Conservation (phyloP, 2,797 vertebrate species). For the Microctenopoma steveboyesi region DNA sequence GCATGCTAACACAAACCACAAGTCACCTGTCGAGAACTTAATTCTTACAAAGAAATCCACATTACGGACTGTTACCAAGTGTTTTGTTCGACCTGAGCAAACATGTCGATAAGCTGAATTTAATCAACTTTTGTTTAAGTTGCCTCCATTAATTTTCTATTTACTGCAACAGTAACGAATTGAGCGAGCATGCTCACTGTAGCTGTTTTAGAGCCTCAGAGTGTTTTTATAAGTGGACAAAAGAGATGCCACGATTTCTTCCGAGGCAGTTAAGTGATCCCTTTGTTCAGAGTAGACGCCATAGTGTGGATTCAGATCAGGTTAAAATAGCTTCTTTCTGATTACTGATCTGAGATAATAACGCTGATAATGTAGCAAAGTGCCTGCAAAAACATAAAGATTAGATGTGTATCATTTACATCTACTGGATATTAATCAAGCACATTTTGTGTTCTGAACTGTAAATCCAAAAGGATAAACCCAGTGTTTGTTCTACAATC, state of each 20-base stretch:
- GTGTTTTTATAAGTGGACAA: conserved; percentile 58
- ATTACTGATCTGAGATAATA: conserved; percentile 8
- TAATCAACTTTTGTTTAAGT: conserved; percentile 50
- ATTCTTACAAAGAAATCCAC: conserved; percentile 53
- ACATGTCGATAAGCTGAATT: conserved; percentile 27
- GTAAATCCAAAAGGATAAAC: no score
- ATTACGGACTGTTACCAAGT: conserved; percentile 57
- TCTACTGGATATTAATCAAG: no score
- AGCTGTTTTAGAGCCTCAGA: conserved; percentile 62
- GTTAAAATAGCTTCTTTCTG: conserved; percentile 66
- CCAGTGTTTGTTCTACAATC: no score
- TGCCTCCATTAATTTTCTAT: conserved; percentile 31
- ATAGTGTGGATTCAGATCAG: conserved; percentile 57
- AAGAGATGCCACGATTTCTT: conserved; percentile 50
- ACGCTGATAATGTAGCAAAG: not conserved
- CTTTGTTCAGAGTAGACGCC: conserved; percentile 56
- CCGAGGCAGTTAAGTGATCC: conserved; percentile 50
- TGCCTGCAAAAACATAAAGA: no score
- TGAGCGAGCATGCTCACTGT: conserved; percentile 7
- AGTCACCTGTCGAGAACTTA: conserved; percentile 62
- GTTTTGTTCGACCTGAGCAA: conserved; percentile 33
- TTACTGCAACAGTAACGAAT: conserved; percentile 39
- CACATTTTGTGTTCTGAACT: no score
- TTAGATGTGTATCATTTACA: no score
- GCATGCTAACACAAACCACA: conserved; percentile 64